Evolutionary conservation across 2,888 invertebrate species (phyloP), one percentile per base, ranked within the genome.

Genomic region (Perdita meconis): DNA sequence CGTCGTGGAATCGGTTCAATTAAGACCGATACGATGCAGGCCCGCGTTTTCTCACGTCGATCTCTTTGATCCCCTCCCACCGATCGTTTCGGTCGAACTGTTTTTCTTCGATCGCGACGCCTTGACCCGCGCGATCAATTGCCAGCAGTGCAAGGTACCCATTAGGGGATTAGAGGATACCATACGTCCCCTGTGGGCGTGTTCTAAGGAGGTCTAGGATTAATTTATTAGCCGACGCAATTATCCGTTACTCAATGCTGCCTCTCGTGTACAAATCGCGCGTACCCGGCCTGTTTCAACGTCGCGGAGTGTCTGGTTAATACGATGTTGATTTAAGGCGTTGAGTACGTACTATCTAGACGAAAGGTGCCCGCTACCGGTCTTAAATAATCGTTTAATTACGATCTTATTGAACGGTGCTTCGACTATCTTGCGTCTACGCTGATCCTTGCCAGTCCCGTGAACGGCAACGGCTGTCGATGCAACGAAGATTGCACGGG

Each of bases 221-320:
- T 89, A 89, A 90, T 90, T 90, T 89, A 90, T 89, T 88, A 88
- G 86, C 85, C 83, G 78, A 82, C 79, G 90, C 88, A 89, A 90
- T 90, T 91, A 90, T 89, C 87, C 85, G 88, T 89, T 89, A 85
- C 88, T 85, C 88, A 86, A 89, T 86, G 81, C 75, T 64, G 57
- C 70, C 68, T 55, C 57, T n/a, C 60, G 53, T 36, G 67, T 56
- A 42, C 38, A 47, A 64, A 72, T 67, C 64, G 42, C 63, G 70
- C 64, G n/a, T 70, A 53, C 47, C 6, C 71, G 8, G 30, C 60
- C 59, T 47, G 47, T 30, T 30, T 47, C 68, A 38, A 57, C 71
- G 70, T 69, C 47, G 50, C 36, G 44, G 55, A n/a, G 67, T 50
- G 38, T 66, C 64, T 55, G 50, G 57, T 30, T 56, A 63, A 70